Evolutionary conservation across 2,113 vertebrate genomes (phyloP).

Genomic region (Spea multiplicata): DNA sequence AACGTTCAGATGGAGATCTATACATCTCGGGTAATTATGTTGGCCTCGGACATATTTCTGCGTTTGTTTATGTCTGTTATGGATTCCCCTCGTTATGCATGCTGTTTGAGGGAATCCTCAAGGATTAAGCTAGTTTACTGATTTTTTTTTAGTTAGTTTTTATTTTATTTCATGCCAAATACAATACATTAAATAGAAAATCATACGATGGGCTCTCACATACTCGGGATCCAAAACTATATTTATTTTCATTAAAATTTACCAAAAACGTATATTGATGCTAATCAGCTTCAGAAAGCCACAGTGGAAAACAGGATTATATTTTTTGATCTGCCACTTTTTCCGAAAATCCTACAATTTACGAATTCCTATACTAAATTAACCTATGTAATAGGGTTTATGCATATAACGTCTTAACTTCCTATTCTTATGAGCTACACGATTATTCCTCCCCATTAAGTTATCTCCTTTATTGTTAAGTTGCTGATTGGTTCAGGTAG

Average conservation of each 20-base stretch:
- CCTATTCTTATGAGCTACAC: no score
- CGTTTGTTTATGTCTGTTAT: constrained; percentile 86
- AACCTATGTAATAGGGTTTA: no score
- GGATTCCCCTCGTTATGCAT: constrained; percentile 89
- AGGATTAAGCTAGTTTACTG: constrained; percentile 77
- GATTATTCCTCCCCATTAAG: no score
- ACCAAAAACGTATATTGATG: constrained; percentile 58
- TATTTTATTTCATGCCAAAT: constrained; percentile 71
- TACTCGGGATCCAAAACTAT: constrained; percentile 56
- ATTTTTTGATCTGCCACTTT: no score
- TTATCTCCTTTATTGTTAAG: no score
- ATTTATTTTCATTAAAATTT: constrained; percentile 59
- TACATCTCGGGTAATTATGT: constrained; percentile 81
- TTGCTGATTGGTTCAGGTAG: no score
- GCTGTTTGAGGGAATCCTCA: constrained; percentile 82
- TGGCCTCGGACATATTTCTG: constrained; percentile 75
- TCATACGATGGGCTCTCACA: constrained; percentile 51
- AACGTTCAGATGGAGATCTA: constrained; percentile 70
- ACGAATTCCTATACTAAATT: no score
- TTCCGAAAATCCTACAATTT: no score
- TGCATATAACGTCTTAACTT: no score
- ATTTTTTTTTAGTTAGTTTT: constrained; percentile 56
- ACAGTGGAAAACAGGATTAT: no score
- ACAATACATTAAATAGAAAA: constrained; percentile 58
- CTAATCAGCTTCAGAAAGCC: constrained; percentile 46